These are phyloP conservation scores for Oreochromis aureus DNA, from an alignment of 2,113 vertebrate species.

Conservation along the genomic window DNA sequence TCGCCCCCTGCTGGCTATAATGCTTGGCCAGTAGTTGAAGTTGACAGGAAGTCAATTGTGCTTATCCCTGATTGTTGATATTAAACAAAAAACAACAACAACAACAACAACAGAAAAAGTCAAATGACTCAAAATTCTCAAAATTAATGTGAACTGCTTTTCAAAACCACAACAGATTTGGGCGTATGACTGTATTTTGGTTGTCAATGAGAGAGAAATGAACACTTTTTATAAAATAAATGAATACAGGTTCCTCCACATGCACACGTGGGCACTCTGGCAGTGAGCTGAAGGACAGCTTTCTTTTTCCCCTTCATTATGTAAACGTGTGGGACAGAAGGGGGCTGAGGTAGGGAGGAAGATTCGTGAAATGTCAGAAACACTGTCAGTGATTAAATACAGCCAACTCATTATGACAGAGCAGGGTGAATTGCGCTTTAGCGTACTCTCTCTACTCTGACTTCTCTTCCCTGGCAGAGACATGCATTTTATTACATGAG, in stretches of 20 bases:
- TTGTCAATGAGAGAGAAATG: not conserved
- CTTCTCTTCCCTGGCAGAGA: not conserved
- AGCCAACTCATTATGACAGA: slow-evolving; percentile 36
- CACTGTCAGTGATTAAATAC: slow-evolving; percentile 20
- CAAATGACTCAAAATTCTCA: not conserved
- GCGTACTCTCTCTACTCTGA: not conserved
- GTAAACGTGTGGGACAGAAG: slow-evolving; percentile 43
- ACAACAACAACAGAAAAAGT: not conserved
- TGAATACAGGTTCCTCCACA: not conserved
- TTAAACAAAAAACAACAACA: not conserved
- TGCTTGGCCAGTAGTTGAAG: not conserved
- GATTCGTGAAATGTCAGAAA: slow-evolving; percentile 58
- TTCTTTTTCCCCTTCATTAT: not conserved
- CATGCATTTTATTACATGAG: slow-evolving; percentile 2
- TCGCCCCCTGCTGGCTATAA: not conserved
- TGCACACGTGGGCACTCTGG: slow-evolving; percentile 18
- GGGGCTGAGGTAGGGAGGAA: slow-evolving; percentile 17
- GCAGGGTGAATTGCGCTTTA: not conserved
- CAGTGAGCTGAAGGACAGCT: slow-evolving; percentile 11
- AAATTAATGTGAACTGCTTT: not conserved
- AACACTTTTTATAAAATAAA: not conserved
- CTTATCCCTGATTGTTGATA: not conserved
- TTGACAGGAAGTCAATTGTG: not conserved
- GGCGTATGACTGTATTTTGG: not conserved
- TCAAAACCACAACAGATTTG: not conserved